phyloP scores from a whole-genome alignment of 2,888 invertebrate genomes.

The Eristalis tenax region DNA sequence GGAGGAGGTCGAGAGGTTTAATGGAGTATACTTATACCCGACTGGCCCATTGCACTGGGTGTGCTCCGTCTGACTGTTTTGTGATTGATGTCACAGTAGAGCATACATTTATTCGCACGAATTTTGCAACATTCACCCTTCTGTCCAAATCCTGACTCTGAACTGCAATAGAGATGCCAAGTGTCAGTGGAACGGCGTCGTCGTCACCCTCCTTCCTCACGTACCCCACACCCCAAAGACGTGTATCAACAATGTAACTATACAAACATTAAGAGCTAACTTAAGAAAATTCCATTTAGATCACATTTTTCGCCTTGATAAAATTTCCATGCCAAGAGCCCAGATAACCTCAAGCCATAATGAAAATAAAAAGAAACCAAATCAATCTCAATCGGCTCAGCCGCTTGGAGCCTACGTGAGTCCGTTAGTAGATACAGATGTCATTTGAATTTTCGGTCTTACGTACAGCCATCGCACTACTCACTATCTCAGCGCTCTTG shows the following conservation, averaged over 20 bases:
- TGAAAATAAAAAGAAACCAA: not conserved
- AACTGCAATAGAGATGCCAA: too few species aligned
- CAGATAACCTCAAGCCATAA: not conserved
- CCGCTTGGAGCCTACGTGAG: conserved; percentile 7
- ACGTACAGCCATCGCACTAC: not conserved
- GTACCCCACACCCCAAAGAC: not conserved
- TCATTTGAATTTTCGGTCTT: conserved; percentile 4
- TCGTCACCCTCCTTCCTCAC: too few species aligned
- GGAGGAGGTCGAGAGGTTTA: too few species aligned
- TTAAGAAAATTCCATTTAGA: not conserved
- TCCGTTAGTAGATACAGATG: conserved; percentile 8
- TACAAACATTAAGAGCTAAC: not conserved
- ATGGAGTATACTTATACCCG: too few species aligned
- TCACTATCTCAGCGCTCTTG: conserved; percentile 4
- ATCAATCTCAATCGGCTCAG: conserved; percentile 18
- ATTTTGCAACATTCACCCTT: too few species aligned
- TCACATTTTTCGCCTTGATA: not conserved
- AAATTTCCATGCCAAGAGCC: not conserved
- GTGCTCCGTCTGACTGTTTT: too few species aligned
- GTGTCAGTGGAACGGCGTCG: too few species aligned
- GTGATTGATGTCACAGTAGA: too few species aligned
- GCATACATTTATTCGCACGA: too few species aligned
- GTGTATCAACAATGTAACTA: too few species aligned
- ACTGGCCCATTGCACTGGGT: too few species aligned
- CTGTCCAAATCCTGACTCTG: too few species aligned